Conservation (phyloP, 2,888 invertebrate genomes). For the Dendrolimus houi region DNA sequence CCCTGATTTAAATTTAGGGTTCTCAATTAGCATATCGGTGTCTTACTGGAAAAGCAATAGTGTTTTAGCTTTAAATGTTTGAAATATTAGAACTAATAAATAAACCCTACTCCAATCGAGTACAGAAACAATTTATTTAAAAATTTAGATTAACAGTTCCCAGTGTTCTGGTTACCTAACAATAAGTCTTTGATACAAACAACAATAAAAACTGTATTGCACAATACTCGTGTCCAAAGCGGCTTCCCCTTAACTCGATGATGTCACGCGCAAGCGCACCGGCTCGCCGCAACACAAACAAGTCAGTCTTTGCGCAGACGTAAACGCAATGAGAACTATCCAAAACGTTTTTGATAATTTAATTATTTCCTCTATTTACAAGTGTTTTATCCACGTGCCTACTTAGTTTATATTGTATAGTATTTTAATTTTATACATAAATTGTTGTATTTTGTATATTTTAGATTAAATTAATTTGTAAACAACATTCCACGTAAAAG, state of each 20-base stretch:
- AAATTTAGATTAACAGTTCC: too few species aligned
- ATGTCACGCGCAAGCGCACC: slow-evolving; percentile 32
- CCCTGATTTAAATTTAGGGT: too few species aligned
- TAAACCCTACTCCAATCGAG: too few species aligned
- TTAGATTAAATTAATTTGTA: slow-evolving; percentile 31
- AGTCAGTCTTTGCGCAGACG: slow-evolving; percentile 41
- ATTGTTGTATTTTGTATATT: slow-evolving; percentile 19
- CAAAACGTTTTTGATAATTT: slow-evolving; percentile 30
- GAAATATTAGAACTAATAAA: too few species aligned
- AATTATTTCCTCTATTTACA: slow-evolving; percentile 39
- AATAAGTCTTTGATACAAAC: too few species aligned
- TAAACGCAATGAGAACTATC: slow-evolving; percentile 60
- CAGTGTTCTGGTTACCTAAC: too few species aligned
- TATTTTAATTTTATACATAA: slow-evolving; percentile 9
- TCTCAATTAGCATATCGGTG: too few species aligned
- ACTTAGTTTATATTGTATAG: slow-evolving; percentile 30
- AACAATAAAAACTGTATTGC: too few species aligned
- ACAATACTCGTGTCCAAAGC: background rate
- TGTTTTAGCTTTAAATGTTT: too few species aligned
- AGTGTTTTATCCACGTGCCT: slow-evolving; percentile 53
- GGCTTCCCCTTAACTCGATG: slow-evolving; percentile 41
- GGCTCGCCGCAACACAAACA: slow-evolving; percentile 6
- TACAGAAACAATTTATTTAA: too few species aligned
- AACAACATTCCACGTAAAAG: slow-evolving; percentile 66
- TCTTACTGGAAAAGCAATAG: too few species aligned